phyloP scores from a whole-genome alignment of 2,888 invertebrate genomes.

The Parascotia fuliginaria region DNA sequence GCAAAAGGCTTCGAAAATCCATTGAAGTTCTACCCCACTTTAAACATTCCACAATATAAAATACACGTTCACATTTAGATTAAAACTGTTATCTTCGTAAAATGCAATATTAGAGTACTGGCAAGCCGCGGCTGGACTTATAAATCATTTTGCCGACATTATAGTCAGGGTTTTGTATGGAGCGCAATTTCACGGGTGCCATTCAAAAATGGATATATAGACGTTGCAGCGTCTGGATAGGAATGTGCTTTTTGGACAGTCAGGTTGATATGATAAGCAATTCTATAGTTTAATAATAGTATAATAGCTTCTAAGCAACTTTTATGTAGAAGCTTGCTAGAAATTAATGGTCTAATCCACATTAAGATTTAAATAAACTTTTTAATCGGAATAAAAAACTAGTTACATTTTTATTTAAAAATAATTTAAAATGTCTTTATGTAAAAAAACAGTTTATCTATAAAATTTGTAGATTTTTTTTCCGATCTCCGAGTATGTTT shows the following conservation, averaged over 20 bases:
- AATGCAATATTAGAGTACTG: constrained; percentile 37
- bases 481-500: too few relatives aligned
- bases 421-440: too few relatives aligned
- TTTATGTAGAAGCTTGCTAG: too few relatives aligned
- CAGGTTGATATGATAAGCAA: background rate
- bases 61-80: constrained; percentile 20
- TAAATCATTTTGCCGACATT: constrained; percentile 61
- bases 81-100: constrained; percentile 26
- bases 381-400: too few relatives aligned
- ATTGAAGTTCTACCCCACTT: background rate
- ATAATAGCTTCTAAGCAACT: too few relatives aligned
- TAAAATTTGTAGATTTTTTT: too few relatives aligned
- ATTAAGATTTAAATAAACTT: too few relatives aligned
- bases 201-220: constrained; percentile 58
- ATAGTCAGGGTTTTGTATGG: constrained; percentile 46
- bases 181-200: constrained; percentile 60
- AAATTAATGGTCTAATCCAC: too few relatives aligned
- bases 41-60: background rate
- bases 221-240: constrained; percentile 33
- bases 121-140: constrained; percentile 38
- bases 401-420: too few relatives aligned
- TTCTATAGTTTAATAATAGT: too few relatives aligned
- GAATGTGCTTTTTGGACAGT: constrained; percentile 28
- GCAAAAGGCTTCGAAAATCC: too few relatives aligned
- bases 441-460: too few relatives aligned